phyloP scores from a whole-genome alignment of 1,140 invertebrate genomes.

The Cydia pomonella region DNA sequence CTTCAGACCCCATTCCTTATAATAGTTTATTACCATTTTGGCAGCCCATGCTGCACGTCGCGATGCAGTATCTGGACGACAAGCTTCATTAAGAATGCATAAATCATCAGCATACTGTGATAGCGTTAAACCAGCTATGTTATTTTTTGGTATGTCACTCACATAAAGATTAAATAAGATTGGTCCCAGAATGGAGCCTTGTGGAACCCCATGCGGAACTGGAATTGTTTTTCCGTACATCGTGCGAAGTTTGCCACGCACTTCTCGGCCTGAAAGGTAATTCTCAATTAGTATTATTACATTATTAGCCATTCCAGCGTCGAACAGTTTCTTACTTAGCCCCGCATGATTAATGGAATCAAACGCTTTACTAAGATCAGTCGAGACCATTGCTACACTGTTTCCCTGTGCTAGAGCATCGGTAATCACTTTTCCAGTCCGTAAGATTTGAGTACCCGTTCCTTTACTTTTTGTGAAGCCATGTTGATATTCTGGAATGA shows the following conservation, averaged over 20 bases:
- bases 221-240: slow-evolving; percentile 2
- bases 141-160: background rate
- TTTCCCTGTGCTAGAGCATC: slow-evolving; percentile 28
- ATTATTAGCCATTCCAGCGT: slow-evolving; percentile 18
- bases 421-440: too few relatives aligned
- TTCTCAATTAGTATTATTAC: slow-evolving; percentile 34
- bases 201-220: slow-evolving; percentile 34
- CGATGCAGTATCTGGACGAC: slow-evolving; percentile 9
- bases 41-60: slow-evolving; percentile 30
- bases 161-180: slow-evolving; percentile 32
- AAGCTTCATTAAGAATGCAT: slow-evolving; percentile 31
- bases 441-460: slow-evolving; percentile 31
- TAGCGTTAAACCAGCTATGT: slow-evolving; percentile 18
- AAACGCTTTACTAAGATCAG: slow-evolving; percentile 34
- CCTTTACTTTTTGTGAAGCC: slow-evolving; percentile 26
- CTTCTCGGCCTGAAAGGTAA: slow-evolving; percentile 20
- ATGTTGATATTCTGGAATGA: slow-evolving; percentile 25
- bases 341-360: slow-evolving; percentile 34
- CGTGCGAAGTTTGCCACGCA: slow-evolving; percentile 7
- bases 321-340: slow-evolving; percentile 17
- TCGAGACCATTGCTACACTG: slow-evolving; percentile 34
- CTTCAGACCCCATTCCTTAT: slow-evolving; percentile 33
- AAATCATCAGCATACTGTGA: slow-evolving; percentile 36
- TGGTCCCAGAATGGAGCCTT: slow-evolving; percentile 35
- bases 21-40: slow-evolving; percentile 24